These are phyloP conservation scores for Drosophila demipolita DNA, from an alignment of 2,888 invertebrate species.

Conservation along the genomic window DNA sequence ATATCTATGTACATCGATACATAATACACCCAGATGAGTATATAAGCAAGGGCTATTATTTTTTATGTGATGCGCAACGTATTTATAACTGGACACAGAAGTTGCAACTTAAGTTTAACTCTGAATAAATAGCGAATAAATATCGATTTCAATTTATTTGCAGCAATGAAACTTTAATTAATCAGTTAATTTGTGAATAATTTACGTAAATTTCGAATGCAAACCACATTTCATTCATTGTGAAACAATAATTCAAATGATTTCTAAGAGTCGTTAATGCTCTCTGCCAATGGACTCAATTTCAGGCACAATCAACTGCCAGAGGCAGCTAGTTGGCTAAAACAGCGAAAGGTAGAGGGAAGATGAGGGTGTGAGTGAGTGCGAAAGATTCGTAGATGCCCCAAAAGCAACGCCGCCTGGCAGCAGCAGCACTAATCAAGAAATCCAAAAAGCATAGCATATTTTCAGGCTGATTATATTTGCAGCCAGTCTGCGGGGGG, in stretches of 20 bases:
- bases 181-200: not conserved
- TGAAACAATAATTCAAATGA: not conserved
- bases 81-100: not conserved
- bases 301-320: conserved; percentile 15
- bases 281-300: not conserved
- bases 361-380: not conserved
- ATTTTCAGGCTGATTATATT: conserved; percentile 73
- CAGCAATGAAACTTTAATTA: not conserved
- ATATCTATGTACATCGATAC: not conserved
- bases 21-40: conserved; percentile 1
- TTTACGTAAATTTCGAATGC: not conserved
- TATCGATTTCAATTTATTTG: not conserved
- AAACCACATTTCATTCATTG: not conserved
- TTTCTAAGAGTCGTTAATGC: not conserved
- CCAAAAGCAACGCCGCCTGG: conserved; percentile 19
- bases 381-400: conserved; percentile 5
- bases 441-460: conserved; percentile 70
- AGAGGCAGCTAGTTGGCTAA: conserved; percentile 6
- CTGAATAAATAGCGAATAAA: too few species aligned
- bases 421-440: conserved; percentile 68
- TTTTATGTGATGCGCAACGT: not conserved
- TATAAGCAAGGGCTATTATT: not conserved
- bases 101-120: not conserved
- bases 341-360: not conserved
- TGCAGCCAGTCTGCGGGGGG: conserved; percentile 28